phyloP scores from a whole-genome alignment of 2,113 vertebrate genomes.

The Archilochus colubris region DNA sequence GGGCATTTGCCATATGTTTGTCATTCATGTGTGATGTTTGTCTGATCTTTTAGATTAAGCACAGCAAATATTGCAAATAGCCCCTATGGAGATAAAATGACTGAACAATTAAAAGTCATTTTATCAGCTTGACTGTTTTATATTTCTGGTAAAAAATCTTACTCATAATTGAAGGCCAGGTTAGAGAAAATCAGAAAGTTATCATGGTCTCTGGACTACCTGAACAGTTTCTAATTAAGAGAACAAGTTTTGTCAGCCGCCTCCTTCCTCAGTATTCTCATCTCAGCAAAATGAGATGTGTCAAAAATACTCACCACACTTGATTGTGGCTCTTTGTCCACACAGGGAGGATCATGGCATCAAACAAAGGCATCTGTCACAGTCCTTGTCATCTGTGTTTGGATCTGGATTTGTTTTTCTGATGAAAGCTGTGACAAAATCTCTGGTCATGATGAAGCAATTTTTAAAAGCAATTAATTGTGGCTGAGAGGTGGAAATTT shows the following conservation, averaged over 20 bases:
- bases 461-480: slow-evolving; percentile 22
- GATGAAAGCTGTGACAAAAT: slow-evolving; percentile 35
- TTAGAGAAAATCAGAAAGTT: neutral
- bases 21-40: neutral
- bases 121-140: neutral
- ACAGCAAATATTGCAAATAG: neutral
- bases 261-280: neutral
- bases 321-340: neutral
- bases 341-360: neutral
- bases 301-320: slow-evolving; percentile 16
- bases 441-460: slow-evolving; percentile 23
- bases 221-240: slow-evolving; percentile 31
- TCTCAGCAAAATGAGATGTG: slow-evolving; percentile 4
- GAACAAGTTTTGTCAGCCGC: neutral
- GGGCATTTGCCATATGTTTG: neutral
- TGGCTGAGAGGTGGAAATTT: neutral
- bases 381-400: slow-evolving; percentile 23
- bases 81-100: neutral
- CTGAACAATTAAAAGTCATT: neutral
- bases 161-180: neutral
- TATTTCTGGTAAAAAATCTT: neutral
- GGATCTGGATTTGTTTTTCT: slow-evolving; percentile 40
- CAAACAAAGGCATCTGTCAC: slow-evolving; percentile 33
- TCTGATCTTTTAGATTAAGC: slow-evolving; percentile 1
- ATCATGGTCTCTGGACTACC: neutral